Percentiles rank a stretch among this genome's conserved stretches.
Conservation (phyloP, 2,888 invertebrate species). For the Venusia cambrica region DNA sequence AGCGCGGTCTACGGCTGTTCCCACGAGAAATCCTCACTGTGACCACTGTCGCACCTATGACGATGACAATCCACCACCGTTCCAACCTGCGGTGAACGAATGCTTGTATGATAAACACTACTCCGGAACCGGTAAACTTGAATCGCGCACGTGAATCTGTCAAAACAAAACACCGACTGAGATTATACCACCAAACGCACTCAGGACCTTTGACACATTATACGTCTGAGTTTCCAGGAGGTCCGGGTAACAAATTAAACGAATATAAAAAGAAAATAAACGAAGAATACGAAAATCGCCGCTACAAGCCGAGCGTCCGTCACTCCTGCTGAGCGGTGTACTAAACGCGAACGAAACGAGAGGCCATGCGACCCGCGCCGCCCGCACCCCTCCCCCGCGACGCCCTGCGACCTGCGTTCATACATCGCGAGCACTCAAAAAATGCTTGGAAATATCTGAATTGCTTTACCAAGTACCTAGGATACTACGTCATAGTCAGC, state of each 20-base stretch:
- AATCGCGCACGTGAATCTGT: constrained; percentile 75
- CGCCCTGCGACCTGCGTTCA: constrained; percentile 66
- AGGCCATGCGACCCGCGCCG: constrained; percentile 70
- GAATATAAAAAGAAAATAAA: constrained; percentile 81
- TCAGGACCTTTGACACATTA: constrained; percentile 55
- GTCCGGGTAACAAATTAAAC: constrained; percentile 73
- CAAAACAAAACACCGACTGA: constrained; percentile 64
- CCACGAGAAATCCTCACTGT: constrained; percentile 49
- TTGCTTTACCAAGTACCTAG: constrained; percentile 37
- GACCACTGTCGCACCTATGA: constrained; percentile 54
- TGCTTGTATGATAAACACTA: constrained; percentile 75
- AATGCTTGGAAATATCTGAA: constrained; percentile 64
- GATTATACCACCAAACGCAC: constrained; percentile 57
- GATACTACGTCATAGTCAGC: constrained; percentile 1
- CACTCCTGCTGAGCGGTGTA: constrained; percentile 80
- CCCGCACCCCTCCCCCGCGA: constrained; percentile 54
- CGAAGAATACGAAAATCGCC: constrained; percentile 78
- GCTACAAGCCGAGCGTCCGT: constrained; percentile 78
- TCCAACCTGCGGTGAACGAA: constrained; percentile 71
- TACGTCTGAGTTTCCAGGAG: constrained; percentile 54
- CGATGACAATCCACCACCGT: constrained; percentile 59
- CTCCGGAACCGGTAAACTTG: constrained; percentile 76
- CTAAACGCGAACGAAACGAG: constrained; percentile 65
- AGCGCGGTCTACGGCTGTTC: constrained; percentile 49
- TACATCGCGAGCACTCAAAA: constrained; percentile 56